Percentiles rank a stretch among this genome's conserved stretches.
Conservation (phyloP, 2,797 vertebrate species). For the Manis pentadactyla region DNA sequence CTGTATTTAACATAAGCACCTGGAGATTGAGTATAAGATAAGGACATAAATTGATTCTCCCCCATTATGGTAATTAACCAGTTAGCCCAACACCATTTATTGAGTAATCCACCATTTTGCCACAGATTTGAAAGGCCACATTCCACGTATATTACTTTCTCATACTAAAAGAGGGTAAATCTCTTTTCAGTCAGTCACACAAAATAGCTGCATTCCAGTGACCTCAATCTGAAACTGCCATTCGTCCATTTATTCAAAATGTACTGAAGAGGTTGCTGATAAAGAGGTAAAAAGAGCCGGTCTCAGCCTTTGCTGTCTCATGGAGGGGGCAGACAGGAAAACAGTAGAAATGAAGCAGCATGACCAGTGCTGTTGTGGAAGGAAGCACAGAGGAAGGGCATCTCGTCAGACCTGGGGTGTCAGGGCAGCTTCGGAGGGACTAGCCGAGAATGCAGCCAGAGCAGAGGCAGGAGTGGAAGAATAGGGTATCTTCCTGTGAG, state of each 20-base stretch:
- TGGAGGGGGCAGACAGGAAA: neutral
- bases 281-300: constrained; percentile 34
- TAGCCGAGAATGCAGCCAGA: neutral
- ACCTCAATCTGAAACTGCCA: constrained; percentile 26
- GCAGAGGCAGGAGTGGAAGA: neutral
- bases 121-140: constrained; percentile 1
- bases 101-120: constrained; percentile 33
- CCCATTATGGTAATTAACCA: constrained; percentile 19
- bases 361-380: neutral
- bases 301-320: neutral
- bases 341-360: neutral
- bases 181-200: constrained; percentile 1
- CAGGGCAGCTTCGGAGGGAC: neutral
- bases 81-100: constrained; percentile 35
- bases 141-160: constrained; percentile 25
- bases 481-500: neutral
- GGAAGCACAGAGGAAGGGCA: neutral
- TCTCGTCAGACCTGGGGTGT: neutral
- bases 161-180: neutral
- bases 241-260: constrained; percentile 1
- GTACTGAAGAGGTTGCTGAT: constrained; percentile 34
- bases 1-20: neutral
- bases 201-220: constrained; percentile 32
- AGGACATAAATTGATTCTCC: constrained; percentile 27
- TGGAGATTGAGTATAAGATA: constrained; percentile 27